Evolutionary conservation across 1,140 invertebrate genomes (phyloP).

Genomic region (Dolichoris vasculosae): DNA sequence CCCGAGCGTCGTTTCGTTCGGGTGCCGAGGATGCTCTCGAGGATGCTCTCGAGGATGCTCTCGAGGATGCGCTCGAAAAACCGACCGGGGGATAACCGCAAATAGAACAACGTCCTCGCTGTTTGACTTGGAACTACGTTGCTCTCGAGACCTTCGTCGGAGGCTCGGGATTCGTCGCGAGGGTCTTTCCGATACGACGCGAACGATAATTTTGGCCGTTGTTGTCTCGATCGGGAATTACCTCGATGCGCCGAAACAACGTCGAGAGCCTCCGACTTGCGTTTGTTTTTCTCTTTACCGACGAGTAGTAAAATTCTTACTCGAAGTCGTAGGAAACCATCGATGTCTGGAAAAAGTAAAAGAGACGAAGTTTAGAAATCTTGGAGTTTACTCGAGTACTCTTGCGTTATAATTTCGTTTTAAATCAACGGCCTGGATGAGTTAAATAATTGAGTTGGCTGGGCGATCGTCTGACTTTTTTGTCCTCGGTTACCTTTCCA

Average conservation of each 20-base stretch:
- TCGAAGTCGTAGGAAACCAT: not conserved
- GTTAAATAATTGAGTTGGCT: not conserved
- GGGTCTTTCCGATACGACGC: no score
- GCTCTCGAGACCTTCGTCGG: no score
- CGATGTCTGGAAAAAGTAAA: not conserved
- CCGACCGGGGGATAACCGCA: no score
- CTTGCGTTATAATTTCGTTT: not conserved
- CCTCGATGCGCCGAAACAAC: not conserved
- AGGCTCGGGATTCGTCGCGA: no score
- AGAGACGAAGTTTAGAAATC: no score
- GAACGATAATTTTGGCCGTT: not conserved
- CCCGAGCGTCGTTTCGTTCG: not conserved
- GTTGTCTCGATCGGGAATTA: not conserved
- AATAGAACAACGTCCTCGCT: no score
- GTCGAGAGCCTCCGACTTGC: not conserved
- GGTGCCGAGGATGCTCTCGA: no score
- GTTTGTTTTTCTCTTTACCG: not conserved
- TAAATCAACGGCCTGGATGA: not conserved
- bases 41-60: no score
- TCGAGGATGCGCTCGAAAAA: no score
- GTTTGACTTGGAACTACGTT: no score
- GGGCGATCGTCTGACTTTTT: not conserved
- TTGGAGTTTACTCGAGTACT: no score
- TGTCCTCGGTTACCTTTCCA: not conserved
- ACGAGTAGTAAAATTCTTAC: not conserved